A percentile compares a stretch with the other conserved stretches of the same genome.
Evolutionary conservation across 2,797 vertebrate species (phyloP).

Genomic region (Crenuchus spilurus): DNA sequence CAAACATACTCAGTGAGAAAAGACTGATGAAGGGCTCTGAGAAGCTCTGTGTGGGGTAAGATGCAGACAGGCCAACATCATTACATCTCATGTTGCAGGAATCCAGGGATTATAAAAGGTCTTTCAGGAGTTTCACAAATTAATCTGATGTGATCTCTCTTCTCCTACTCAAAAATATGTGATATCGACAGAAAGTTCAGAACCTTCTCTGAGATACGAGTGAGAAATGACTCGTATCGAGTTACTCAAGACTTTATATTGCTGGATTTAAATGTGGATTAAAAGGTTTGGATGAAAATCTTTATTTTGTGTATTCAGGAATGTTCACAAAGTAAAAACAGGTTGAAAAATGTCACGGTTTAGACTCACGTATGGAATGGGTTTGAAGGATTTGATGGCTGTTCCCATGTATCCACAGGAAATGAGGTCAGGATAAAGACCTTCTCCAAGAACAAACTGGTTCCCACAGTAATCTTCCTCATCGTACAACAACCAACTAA

Average conservation of each 20-base stretch:
- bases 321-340: neutral
- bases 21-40: conserved; percentile 83
- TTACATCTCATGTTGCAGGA: neutral
- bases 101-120: neutral
- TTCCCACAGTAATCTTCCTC: conserved; percentile 71
- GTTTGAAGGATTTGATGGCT: conserved; percentile 80
- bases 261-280: no score
- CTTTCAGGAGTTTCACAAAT: neutral
- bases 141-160: no score
- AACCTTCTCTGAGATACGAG: neutral
- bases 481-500: conserved; percentile 85
- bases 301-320: neutral
- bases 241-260: no score
- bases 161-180: neutral
- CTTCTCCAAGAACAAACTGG: conserved; percentile 86
- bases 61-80: neutral
- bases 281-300: neutral
- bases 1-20: conserved; percentile 81
- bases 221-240: neutral
- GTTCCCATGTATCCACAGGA: conserved; percentile 79
- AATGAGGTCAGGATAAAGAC: conserved; percentile 80
- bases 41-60: conserved; percentile 73
- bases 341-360: neutral
- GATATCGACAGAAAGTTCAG: neutral
- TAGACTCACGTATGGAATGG: conserved; percentile 82